Evolutionary conservation across 2,797 vertebrate species (phyloP).

Genomic region (Pangasius mekongensis): DNA sequence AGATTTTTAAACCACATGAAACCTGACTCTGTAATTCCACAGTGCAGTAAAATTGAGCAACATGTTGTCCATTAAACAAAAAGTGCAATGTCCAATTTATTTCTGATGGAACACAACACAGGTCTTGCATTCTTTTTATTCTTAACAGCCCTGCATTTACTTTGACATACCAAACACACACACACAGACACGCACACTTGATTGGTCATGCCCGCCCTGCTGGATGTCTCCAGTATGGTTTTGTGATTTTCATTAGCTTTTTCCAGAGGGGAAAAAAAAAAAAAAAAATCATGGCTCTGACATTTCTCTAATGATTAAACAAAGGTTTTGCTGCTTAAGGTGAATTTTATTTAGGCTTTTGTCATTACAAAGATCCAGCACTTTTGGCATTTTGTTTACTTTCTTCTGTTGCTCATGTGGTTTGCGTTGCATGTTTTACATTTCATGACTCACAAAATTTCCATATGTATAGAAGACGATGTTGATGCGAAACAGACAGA

Average conservation of each 20-base stretch:
- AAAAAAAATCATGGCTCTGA: background rate
- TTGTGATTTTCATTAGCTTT: slow-evolving; percentile 13
- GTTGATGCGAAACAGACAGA: slow-evolving; percentile 8
- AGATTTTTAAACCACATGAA: background rate
- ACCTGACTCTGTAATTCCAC: background rate
- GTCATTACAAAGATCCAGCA: background rate
- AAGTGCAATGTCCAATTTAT: background rate
- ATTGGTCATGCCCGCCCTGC: background rate
- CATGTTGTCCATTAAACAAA: background rate
- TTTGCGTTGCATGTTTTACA: background rate
- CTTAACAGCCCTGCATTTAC: background rate
- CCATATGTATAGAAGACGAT: background rate
- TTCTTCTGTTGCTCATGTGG: background rate
- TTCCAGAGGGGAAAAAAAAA: background rate
- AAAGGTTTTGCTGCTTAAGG: background rate
- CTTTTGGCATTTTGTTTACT: background rate
- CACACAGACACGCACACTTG: background rate
- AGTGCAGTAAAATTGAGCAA: background rate
- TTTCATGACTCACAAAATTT: background rate
- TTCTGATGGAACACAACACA: background rate
- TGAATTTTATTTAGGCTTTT: background rate
- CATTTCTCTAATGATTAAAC: background rate
- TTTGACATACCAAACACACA: background rate
- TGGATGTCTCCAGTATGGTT: background rate
- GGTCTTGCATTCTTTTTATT: background rate